Evolutionary conservation across 2,888 invertebrate genomes (phyloP), one percentile per base, ranked within the genome.

Genomic region (Drosophila basisetae): DNA sequence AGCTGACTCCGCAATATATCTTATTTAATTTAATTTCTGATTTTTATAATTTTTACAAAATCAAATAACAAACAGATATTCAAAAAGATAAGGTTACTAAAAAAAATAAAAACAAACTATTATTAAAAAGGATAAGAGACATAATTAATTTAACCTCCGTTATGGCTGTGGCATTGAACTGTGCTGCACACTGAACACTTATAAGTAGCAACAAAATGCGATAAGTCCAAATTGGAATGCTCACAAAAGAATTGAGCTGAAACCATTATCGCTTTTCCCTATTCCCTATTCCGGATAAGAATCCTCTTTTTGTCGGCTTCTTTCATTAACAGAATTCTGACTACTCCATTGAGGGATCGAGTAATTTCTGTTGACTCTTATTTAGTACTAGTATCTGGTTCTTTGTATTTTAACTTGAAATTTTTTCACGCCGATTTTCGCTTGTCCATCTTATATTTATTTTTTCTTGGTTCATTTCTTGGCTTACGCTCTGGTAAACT

Each of bases 401-500:
- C 55, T 56, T 62, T 64, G 39, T 53, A 58, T 50, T 58, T 50
- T 22, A 50, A 31, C 10, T 65, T 53, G 11, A 63, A 47, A 60
- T 60, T 65, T 63, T 61, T 68, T 56, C 49, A 71, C 77, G 47
- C 54, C 55, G 63, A 63, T 64, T 70, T 77, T 73, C 56, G 58
- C 54, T 74, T 63, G 53, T 59, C 49, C 52, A 63, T 47, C 55
- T 50, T 49, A 47, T 25, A n/a, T 56, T 13, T 28, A 37, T 37
- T 55, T 28, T 56, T 56, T 56, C 55, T 68, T 75, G 37, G 53
- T 35, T 66, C 72, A 67, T 50, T 67, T 63, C 64, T 68, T 62
- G 69, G 55, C 52, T 30, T 54, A 47, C 66, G 84, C 77, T 83
- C 41, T 52, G 71, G 58, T 52, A 63, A 68, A 75, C 72, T 89